These are phyloP conservation scores for Oreochromis grahami DNA, from an alignment of 2,797 vertebrate genomes.

Conservation along the genomic window DNA sequence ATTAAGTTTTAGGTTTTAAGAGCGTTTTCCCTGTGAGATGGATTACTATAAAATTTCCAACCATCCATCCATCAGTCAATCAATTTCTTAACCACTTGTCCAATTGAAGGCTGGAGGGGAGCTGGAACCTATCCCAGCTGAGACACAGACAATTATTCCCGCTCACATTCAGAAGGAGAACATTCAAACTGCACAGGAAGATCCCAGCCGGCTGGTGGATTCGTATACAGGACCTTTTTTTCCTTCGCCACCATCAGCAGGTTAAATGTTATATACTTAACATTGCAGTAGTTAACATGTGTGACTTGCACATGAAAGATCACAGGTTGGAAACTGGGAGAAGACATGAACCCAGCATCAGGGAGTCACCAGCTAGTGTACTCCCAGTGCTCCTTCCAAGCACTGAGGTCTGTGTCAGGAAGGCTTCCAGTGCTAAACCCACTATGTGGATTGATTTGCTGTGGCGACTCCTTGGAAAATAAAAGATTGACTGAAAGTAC, in stretches of 20 bases:
- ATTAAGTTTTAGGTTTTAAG: background rate
- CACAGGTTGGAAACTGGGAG: background rate
- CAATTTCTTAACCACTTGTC: background rate
- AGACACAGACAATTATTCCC: background rate
- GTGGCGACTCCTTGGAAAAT: background rate
- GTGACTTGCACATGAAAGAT: background rate
- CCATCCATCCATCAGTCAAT: background rate
- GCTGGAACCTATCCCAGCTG: background rate
- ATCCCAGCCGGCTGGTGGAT: background rate
- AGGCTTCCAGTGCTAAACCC: background rate
- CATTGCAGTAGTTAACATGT: background rate
- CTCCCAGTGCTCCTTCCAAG: background rate
- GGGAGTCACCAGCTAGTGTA: background rate
- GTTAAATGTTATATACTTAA: background rate
- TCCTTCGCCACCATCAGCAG: background rate
- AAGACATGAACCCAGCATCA: background rate
- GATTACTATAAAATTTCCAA: background rate
- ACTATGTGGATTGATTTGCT: background rate
- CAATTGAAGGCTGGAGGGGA: background rate
- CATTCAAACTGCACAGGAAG: background rate
- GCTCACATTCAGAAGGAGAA: background rate
- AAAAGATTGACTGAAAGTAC: background rate
- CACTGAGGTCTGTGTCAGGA: background rate
- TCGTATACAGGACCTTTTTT: background rate
- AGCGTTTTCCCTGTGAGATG: background rate